Percentiles rank a stretch among this genome's conserved stretches.
These are phyloP conservation scores for Eubasilissa splendida DNA, from an alignment of 2,888 invertebrate species.

Conservation along the genomic window DNA sequence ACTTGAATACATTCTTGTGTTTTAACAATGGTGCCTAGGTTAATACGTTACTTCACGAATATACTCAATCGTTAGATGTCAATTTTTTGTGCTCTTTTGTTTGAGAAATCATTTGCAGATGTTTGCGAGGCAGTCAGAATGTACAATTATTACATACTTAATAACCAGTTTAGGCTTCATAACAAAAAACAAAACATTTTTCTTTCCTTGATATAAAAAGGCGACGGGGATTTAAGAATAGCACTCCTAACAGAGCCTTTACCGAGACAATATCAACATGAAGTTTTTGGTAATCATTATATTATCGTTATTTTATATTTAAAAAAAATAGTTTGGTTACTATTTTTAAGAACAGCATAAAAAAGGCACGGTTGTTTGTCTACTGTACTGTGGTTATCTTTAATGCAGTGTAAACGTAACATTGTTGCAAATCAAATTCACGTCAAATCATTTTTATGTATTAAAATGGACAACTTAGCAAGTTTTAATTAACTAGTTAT, in stretches of 20 bases:
- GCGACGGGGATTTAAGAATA: not conserved
- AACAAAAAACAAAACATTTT: slow-evolving; percentile 38
- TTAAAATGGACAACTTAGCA: too few relatives aligned
- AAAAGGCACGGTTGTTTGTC: too few relatives aligned
- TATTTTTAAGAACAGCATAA: not conserved
- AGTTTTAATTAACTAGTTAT: too few relatives aligned
- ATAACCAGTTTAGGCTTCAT: slow-evolving; percentile 37
- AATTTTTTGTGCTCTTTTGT: too few relatives aligned
- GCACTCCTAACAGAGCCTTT: slow-evolving; percentile 27
- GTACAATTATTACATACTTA: not conserved
- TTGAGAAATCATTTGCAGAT: not conserved
- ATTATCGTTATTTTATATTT: slow-evolving; percentile 8
- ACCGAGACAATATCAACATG: slow-evolving; percentile 38
- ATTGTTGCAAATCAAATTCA: too few relatives aligned
- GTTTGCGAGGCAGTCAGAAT: not conserved
- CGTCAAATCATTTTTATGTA: too few relatives aligned
- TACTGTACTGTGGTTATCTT: too few relatives aligned
- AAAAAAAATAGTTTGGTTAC: not conserved
- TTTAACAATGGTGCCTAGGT: too few relatives aligned
- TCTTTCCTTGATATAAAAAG: slow-evolving; percentile 34
- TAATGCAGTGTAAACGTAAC: too few relatives aligned
- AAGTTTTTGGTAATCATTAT: slow-evolving; percentile 44
- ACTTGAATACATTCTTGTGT: too few relatives aligned
- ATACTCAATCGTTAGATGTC: too few relatives aligned
- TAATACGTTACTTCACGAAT: too few relatives aligned